A percentile compares a stretch with the other conserved stretches of the same genome.
phyloP scores from a whole-genome alignment of 2,113 vertebrate genomes.

The Polypterus bichir region DNA sequence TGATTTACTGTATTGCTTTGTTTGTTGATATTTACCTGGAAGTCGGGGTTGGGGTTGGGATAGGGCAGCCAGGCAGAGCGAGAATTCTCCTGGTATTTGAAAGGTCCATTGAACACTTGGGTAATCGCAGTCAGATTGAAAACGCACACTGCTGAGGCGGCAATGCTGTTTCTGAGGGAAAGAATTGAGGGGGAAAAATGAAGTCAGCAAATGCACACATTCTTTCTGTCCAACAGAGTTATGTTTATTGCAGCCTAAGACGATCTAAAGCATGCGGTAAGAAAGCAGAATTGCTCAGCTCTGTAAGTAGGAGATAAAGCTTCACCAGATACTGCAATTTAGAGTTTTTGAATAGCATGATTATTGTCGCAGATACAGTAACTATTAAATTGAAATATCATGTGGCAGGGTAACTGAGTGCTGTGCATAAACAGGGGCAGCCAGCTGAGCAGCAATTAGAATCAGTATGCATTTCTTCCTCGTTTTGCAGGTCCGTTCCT shows the following conservation, averaged over 20 bases:
- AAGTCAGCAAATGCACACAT: not conserved
- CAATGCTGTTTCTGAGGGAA: slow-evolving; percentile 79
- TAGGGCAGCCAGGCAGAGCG: slow-evolving; percentile 90
- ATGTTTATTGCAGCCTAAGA: too few relatives aligned
- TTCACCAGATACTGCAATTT: slow-evolving; percentile 16
- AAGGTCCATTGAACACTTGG: slow-evolving; percentile 83
- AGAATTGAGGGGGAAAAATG: slow-evolving; percentile 2
- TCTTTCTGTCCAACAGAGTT: not conserved
- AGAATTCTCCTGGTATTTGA: slow-evolving; percentile 94
- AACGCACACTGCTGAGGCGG: slow-evolving; percentile 87
- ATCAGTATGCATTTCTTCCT: too few relatives aligned
- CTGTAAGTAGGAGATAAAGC: slow-evolving; percentile 21
- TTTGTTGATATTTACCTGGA: slow-evolving; percentile 64
- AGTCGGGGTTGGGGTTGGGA: slow-evolving; percentile 90
- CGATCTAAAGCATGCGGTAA: not conserved
- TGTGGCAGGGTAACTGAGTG: too few relatives aligned
- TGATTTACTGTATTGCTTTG: too few relatives aligned
- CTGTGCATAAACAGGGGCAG: too few relatives aligned
- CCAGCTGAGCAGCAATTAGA: too few relatives aligned
- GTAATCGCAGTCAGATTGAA: slow-evolving; percentile 90
- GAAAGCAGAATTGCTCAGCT: not conserved
- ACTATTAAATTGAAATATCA: too few relatives aligned
- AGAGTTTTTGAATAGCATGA: slow-evolving; percentile 10
- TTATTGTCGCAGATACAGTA: too few relatives aligned
- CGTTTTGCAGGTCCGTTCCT: too few relatives aligned